Evolutionary conservation across 2,797 vertebrate genomes (phyloP).

Genomic region (Thaleichthys pacificus): DNA sequence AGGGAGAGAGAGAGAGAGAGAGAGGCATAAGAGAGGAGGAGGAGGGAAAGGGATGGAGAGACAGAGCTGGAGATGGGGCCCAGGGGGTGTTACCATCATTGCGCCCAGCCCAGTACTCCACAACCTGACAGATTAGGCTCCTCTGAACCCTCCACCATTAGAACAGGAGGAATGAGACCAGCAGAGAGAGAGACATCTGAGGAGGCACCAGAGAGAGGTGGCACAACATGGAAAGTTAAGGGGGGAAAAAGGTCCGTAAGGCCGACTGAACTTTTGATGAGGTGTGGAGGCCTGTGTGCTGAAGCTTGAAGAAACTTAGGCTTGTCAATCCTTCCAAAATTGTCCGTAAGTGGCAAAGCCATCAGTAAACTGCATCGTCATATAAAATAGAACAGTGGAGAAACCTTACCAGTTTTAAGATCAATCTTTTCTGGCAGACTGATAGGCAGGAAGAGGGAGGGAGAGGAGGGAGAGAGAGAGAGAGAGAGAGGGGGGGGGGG

Average conservation of each 20-base stretch:
- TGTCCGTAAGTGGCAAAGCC: constrained; percentile 23
- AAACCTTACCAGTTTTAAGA: no score
- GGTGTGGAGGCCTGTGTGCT: constrained; percentile 30
- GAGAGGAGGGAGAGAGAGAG: no score
- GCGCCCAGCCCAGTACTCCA: constrained; percentile 50
- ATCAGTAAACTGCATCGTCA: constrained; percentile 20
- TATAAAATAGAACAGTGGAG: no score
- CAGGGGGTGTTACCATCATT: background rate
- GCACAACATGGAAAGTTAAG: background rate
- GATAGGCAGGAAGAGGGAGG: no score
- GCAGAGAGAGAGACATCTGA: constrained; percentile 45
- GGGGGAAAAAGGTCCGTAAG: background rate
- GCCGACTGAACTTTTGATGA: constrained; percentile 36
- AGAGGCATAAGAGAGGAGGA: no score
- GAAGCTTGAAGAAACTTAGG: constrained; percentile 37
- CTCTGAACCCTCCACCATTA: constrained; percentile 47
- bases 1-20: constrained; percentile 26
- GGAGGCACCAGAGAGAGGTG: background rate
- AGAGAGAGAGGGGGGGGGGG: no score
- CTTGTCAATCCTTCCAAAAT: constrained; percentile 30
- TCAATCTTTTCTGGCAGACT: no score
- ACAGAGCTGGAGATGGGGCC: background rate
- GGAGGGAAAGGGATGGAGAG: constrained; percentile 43
- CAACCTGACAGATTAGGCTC: constrained; percentile 70
- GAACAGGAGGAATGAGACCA: background rate